Evolutionary conservation across 2,797 vertebrate species (phyloP).

Genomic region (Helarctos malayanus): DNA sequence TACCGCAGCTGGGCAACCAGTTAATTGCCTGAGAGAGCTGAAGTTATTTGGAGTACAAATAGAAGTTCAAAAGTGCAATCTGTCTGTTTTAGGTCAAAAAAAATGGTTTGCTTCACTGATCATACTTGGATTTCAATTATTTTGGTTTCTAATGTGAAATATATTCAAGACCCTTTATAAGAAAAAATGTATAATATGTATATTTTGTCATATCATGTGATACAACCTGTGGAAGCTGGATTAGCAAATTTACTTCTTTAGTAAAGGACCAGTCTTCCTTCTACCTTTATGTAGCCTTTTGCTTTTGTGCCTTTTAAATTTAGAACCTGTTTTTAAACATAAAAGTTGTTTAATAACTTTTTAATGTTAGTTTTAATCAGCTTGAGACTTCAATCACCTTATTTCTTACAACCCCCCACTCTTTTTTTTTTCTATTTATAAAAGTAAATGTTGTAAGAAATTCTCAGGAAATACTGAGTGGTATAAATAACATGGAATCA

Average conservation of each 20-base stretch:
- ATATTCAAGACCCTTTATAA: constrained; percentile 42
- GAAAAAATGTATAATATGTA: background rate
- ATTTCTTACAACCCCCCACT: background rate
- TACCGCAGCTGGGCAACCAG: constrained; percentile 69
- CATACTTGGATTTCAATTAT: constrained; percentile 48
- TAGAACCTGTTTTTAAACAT: constrained; percentile 26
- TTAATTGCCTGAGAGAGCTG: constrained; percentile 59
- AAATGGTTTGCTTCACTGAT: constrained; percentile 45
- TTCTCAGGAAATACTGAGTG: constrained; percentile 37
- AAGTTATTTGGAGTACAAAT: constrained; percentile 67
- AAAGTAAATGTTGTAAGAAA: constrained; percentile 45
- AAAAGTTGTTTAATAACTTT: constrained; percentile 44
- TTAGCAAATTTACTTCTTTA: background rate
- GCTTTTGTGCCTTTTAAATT: constrained; percentile 41
- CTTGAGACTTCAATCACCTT: constrained; percentile 33
- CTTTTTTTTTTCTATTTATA: background rate
- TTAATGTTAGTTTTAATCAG: constrained; percentile 30
- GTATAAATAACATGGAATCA: constrained; percentile 47
- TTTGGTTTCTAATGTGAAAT: constrained; percentile 57
- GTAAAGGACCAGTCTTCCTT: background rate
- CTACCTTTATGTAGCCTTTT: background rate
- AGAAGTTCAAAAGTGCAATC: constrained; percentile 69
- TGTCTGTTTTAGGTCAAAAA: constrained; percentile 55
- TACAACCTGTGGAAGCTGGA: background rate
- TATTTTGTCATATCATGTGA: background rate